Percentiles rank a stretch among this genome's conserved stretches.
Evolutionary conservation across 2,113 vertebrate genomes (phyloP).

Genomic region (Sinosuthora webbiana): DNA sequence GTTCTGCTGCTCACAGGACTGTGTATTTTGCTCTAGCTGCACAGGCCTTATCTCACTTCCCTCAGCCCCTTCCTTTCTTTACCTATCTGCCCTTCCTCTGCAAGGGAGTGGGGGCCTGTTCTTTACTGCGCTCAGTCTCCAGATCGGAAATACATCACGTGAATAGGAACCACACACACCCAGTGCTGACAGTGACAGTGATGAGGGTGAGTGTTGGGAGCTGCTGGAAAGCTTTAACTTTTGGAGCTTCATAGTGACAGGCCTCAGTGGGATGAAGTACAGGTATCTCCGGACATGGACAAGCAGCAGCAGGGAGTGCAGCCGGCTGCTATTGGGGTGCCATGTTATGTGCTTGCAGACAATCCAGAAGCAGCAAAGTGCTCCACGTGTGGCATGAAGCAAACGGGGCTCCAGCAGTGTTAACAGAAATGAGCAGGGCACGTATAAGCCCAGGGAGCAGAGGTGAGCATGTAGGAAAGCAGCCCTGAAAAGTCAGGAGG

Average conservation of each 20-base stretch:
- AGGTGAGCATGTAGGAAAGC: neutral
- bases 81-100: neutral
- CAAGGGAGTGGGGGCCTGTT: neutral
- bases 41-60: neutral
- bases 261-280: neutral
- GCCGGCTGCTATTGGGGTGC: too few relatives aligned
- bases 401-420: neutral
- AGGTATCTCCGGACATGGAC: fast-evolving
- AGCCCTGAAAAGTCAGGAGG: neutral
- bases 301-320: neutral
- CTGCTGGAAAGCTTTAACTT: neutral
- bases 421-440: neutral
- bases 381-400: neutral
- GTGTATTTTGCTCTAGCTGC: neutral
- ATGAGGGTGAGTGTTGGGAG: neutral
- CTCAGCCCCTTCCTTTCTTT: conserved; percentile 13
- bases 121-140: neutral
- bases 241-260: neutral
- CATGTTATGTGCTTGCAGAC: neutral
- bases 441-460: neutral
- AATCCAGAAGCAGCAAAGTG: neutral
- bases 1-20: neutral
- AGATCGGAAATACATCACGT: fast-evolving
- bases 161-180: neutral
- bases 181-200: neutral